These are phyloP conservation scores for Acronicta alni DNA, from an alignment of 2,888 invertebrate species.

Conservation along the genomic window DNA sequence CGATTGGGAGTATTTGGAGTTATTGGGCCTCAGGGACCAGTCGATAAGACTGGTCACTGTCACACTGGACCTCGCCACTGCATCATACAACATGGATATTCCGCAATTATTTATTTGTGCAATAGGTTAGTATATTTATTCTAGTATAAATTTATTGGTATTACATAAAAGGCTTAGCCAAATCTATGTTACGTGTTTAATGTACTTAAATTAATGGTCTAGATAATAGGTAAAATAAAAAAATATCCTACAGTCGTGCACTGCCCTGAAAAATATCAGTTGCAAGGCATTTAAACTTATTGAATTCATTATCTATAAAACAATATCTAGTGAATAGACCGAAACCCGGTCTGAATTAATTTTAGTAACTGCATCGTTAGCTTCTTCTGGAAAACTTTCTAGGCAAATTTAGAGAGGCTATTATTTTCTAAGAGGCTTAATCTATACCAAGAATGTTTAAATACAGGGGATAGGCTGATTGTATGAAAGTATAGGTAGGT, in stretches of 20 bases:
- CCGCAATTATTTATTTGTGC: constrained; percentile 60
- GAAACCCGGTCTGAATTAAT: too few relatives aligned
- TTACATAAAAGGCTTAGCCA: constrained; percentile 57
- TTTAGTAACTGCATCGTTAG: too few relatives aligned
- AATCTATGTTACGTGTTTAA: constrained; percentile 56
- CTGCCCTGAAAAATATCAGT: constrained; percentile 11
- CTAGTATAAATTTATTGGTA: constrained; percentile 48
- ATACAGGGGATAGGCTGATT: constrained; percentile 50
- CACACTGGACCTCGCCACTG: too few relatives aligned
- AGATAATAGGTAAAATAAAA: constrained; percentile 36
- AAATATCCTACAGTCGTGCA: constrained; percentile 46
- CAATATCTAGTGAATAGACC: too few relatives aligned
- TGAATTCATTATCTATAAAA: too few relatives aligned
- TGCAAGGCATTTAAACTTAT: too few relatives aligned
- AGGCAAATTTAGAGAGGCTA: too few relatives aligned
- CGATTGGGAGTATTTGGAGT: too few relatives aligned
- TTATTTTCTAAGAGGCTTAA: constrained; percentile 12
- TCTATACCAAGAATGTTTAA: constrained; percentile 34
- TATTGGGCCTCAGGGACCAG: too few relatives aligned
- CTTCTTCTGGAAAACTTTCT: too few relatives aligned
- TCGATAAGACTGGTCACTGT: too few relatives aligned
- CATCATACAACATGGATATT: constrained; percentile 18
- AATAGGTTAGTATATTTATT: constrained; percentile 58
- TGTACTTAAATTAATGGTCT: constrained; percentile 56
- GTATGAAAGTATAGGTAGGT: constrained; percentile 23